Conservation (phyloP, 2,888 invertebrate species). For the Tyria jacobaeae region DNA sequence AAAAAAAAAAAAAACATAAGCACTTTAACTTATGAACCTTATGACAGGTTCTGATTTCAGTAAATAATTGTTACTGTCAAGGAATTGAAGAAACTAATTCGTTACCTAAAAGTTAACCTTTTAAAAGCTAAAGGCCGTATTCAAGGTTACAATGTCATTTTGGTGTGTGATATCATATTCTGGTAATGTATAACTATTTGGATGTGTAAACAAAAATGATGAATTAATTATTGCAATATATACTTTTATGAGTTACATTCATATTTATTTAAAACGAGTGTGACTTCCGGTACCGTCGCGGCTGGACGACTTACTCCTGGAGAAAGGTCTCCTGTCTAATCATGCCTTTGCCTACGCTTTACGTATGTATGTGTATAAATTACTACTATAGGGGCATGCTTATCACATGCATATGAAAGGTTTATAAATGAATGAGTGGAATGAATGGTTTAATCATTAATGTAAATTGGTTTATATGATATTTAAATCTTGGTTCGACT, state of each 20-base stretch:
- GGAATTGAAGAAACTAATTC: slow-evolving; percentile 25
- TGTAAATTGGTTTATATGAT: neutral
- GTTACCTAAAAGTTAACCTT: slow-evolving; percentile 36
- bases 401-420: too few species aligned
- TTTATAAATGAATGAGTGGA: too few species aligned
- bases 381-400: too few species aligned
- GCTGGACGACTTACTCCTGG: too few species aligned
- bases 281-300: too few species aligned
- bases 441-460: neutral
- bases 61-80: slow-evolving; percentile 27
- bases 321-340: too few species aligned
- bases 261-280: too few species aligned
- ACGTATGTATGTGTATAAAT: too few species aligned
- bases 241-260: too few species aligned
- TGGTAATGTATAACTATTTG: slow-evolving; percentile 12
- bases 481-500: neutral
- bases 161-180: slow-evolving; percentile 35
- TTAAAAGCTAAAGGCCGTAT: slow-evolving; percentile 20
- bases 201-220: slow-evolving; percentile 1
- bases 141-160: slow-evolving; percentile 39
- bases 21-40: too few species aligned
- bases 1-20: too few species aligned
- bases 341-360: too few species aligned
- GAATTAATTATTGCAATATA: neutral
- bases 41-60: neutral